Evolutionary conservation across 37 sponge, comb jelly and placozoan genomes (phyloP).

Genomic region (Eunapius fragilis): DNA sequence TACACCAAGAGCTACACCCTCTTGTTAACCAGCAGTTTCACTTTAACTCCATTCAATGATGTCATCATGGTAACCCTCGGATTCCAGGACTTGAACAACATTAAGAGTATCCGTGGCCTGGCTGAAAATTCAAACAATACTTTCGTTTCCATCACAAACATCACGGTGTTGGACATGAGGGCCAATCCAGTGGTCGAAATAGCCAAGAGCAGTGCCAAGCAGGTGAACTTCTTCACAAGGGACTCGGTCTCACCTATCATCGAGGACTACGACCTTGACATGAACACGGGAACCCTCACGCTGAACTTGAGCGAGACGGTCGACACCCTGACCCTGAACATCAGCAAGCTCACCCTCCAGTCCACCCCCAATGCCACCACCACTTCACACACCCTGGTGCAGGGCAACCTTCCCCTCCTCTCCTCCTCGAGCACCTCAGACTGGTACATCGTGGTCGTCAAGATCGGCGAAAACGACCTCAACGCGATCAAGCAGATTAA

Average conservation of each 20-base stretch:
- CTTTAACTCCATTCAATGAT: conserved; percentile 65
- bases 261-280: conserved; percentile 49
- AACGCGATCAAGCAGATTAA: conserved; percentile 82
- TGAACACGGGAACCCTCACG: conserved; percentile 57
- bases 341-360: conserved; percentile 69
- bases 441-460: conserved; percentile 40
- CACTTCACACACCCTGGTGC: conserved; percentile 47
- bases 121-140: conserved; percentile 53
- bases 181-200: conserved; percentile 61
- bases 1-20: conserved; percentile 24
- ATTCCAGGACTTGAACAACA: conserved; percentile 70
- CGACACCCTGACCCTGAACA: conserved; percentile 67
- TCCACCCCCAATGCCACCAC: conserved; percentile 9
- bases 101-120: conserved; percentile 83
- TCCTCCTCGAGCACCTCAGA: conserved; percentile 49
- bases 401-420: conserved; percentile 37
- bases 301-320: conserved; percentile 84
- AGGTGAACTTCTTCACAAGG: conserved; percentile 35
- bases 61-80: conserved; percentile 63
- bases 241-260: conserved; percentile 69
- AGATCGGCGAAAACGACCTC: conserved; percentile 67
- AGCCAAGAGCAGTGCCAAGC: conserved; percentile 14
- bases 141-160: conserved; percentile 52
- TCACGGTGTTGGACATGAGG: conserved; percentile 82
- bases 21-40: conserved; percentile 25